Evolutionary conservation across 2,113 vertebrate species (phyloP).

Genomic region (Pterophyllum scalare): DNA sequence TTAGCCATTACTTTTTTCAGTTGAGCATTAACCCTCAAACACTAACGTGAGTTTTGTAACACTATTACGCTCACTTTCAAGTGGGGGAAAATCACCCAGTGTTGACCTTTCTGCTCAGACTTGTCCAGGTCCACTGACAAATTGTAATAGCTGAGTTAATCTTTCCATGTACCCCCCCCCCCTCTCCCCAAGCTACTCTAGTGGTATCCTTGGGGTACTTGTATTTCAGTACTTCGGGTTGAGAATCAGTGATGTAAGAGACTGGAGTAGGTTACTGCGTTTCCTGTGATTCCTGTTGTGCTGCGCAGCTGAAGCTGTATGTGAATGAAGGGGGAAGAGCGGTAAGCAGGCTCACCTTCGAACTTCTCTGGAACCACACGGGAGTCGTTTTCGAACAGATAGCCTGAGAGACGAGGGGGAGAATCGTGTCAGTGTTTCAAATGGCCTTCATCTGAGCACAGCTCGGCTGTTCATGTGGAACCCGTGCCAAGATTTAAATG

Average conservation of each 20-base stretch:
- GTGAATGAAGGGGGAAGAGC: not conserved
- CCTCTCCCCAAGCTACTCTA: not conserved
- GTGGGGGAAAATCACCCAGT: too few relatives aligned
- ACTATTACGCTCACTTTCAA: too few relatives aligned
- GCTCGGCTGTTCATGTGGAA: constrained; percentile 1
- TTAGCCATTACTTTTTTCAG: accelerated
- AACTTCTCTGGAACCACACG: constrained; percentile 96
- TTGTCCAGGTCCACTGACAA: not conserved
- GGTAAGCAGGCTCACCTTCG: constrained; percentile 85
- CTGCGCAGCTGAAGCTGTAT: not conserved
- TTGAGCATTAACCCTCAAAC: not conserved
- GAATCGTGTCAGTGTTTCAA: constrained; percentile 21
- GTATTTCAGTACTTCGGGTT: not conserved
- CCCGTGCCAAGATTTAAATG: constrained; percentile 26
- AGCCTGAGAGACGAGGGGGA: constrained; percentile 81
- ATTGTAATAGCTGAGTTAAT: not conserved
- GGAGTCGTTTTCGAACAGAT: constrained; percentile 92
- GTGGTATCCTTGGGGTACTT: not conserved
- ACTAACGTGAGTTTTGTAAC: too few relatives aligned
- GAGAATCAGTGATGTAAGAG: constrained; percentile 2
- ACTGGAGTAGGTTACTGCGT: constrained; percentile 15
- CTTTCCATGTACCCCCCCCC: not conserved
- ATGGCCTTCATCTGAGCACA: not conserved
- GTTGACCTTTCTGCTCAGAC: not conserved
- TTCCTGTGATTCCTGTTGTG: not conserved